These are phyloP conservation scores for Drosophila bifasciata DNA, from an alignment of 1,140 invertebrate species.

Conservation along the genomic window DNA sequence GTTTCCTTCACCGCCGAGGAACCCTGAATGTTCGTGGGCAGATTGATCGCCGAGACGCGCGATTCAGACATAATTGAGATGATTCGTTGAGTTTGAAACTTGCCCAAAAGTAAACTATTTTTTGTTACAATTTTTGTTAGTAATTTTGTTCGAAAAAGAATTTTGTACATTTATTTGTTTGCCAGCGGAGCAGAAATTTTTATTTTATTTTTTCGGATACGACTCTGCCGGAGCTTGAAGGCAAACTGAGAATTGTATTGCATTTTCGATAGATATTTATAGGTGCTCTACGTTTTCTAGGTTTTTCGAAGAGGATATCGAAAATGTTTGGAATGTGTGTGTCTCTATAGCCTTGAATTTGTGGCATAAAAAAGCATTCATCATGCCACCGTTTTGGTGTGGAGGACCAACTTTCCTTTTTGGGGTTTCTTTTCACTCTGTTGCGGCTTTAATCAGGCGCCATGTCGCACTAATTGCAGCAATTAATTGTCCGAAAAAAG, in stretches of 20 bases:
- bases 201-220: too few relatives aligned
- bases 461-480: conserved; percentile 68
- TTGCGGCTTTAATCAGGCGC: conserved; percentile 54
- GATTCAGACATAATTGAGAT: conserved; percentile 3
- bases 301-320: too few relatives aligned
- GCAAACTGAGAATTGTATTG: too few relatives aligned
- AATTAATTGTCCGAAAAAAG: conserved; percentile 62
- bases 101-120: too few relatives aligned
- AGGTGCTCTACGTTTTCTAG: too few relatives aligned
- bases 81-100: too few relatives aligned
- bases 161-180: not conserved
- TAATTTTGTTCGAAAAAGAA: not conserved
- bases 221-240: too few relatives aligned
- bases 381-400: conserved; percentile 4
- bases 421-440: conserved; percentile 9
- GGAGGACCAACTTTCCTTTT: conserved; percentile 24
- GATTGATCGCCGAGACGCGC: not conserved
- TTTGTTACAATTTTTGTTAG: too few relatives aligned
- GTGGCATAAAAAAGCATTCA: not conserved
- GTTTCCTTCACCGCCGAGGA: not conserved
- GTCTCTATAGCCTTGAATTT: conserved; percentile 1
- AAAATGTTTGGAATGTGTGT: too few relatives aligned
- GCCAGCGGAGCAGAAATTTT: too few relatives aligned
- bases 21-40: not conserved
- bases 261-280: too few relatives aligned